These are phyloP conservation scores for Drosophila cognata DNA, from an alignment of 2,888 invertebrate species.

Conservation along the genomic window DNA sequence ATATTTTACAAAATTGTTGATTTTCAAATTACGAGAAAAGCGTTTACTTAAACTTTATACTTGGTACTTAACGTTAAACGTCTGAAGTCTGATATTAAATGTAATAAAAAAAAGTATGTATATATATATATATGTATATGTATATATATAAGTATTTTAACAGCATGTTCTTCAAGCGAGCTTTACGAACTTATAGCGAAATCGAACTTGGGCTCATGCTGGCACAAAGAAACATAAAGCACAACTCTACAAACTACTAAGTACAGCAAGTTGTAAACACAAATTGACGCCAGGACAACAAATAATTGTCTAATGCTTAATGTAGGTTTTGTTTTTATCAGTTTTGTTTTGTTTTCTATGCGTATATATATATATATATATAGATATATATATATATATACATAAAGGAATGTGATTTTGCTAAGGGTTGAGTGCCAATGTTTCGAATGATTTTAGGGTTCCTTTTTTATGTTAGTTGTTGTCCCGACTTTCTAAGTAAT, in stretches of 20 bases:
- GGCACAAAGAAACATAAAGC: conserved; percentile 18
- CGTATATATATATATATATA: not conserved
- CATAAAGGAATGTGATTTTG: conserved; percentile 46
- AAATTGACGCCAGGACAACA: conserved; percentile 14
- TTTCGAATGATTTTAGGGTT: conserved; percentile 3
- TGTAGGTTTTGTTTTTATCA: conserved; percentile 24
- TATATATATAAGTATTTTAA: not conserved
- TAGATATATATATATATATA: not conserved
- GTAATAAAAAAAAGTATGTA: not conserved
- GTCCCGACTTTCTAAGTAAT: conserved; percentile 67
- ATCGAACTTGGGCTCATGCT: not conserved
- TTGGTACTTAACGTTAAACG: conserved; percentile 60
- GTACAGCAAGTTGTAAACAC: conserved; percentile 35
- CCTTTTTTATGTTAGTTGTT: conserved; percentile 2
- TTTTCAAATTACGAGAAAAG: conserved; percentile 39
- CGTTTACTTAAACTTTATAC: conserved; percentile 33
- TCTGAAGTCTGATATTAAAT: conserved; percentile 43
- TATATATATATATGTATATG: not conserved
- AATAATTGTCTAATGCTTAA: conserved; percentile 47
- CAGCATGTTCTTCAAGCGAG: not conserved
- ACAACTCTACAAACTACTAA: conserved; percentile 48
- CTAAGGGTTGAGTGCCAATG: conserved; percentile 23
- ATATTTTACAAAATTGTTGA: conserved; percentile 4
- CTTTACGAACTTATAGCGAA: not conserved
- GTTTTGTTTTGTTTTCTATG: conserved; percentile 7